Evolutionary conservation across 2,888 invertebrate genomes (phyloP).

Genomic region (Lasioglossum morio): DNA sequence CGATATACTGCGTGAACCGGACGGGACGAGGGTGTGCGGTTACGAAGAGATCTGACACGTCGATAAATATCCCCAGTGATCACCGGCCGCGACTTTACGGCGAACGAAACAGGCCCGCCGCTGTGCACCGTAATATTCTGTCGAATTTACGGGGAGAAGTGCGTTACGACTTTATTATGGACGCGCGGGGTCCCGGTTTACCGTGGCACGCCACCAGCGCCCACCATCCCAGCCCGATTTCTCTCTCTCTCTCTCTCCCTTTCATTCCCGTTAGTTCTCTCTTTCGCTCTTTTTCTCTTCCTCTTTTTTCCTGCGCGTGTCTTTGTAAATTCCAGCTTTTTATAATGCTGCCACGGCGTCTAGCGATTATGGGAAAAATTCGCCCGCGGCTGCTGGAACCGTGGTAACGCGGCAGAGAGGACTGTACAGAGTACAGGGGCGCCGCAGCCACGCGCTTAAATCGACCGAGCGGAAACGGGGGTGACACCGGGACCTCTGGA

Average conservation of each 20-base stretch:
- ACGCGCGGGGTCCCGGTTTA: slow-evolving; percentile 55
- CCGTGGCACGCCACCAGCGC: slow-evolving; percentile 47
- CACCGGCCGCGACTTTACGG: slow-evolving; percentile 73
- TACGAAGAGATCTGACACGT: slow-evolving; percentile 72
- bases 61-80: slow-evolving; percentile 78
- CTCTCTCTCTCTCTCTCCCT: not conserved
- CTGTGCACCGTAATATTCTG: slow-evolving; percentile 76
- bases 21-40: slow-evolving; percentile 39
- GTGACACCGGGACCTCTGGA: not conserved
- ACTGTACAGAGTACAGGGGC: not conserved
- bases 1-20: slow-evolving; percentile 54
- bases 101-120: slow-evolving; percentile 68
- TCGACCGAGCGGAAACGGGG: slow-evolving; percentile 3
- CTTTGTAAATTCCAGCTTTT: slow-evolving; percentile 58
- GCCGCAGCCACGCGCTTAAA: slow-evolving; percentile 5
- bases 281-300: not conserved
- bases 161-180: slow-evolving; percentile 81
- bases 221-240: slow-evolving; percentile 14
- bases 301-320: not conserved
- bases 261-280: not conserved
- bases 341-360: slow-evolving; percentile 32
- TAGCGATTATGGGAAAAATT: slow-evolving; percentile 29
- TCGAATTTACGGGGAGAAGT: slow-evolving; percentile 78
- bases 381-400: slow-evolving; percentile 8
- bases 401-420: slow-evolving; percentile 17